Evolutionary conservation across 2,113 vertebrate species (phyloP), one percentile per base, ranked within the genome.

Genomic region (Prionailurus viverrinus): DNA sequence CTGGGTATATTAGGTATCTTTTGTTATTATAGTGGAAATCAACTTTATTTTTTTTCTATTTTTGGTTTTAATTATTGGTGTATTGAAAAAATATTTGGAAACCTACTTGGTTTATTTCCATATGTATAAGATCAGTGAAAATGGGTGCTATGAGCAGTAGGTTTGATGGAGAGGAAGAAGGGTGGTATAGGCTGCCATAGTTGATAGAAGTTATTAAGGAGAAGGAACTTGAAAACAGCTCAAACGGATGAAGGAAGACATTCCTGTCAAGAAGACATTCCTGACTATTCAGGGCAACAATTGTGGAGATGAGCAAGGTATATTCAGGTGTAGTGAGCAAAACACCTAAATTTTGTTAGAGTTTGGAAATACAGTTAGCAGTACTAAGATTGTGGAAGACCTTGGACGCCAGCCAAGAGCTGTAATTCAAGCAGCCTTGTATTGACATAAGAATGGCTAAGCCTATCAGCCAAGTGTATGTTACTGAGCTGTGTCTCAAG

Each of bases 31-130:
- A 71, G 66, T 29, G 87, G 87, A 93, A 91, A 12, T 73, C 29
- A 78, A 53, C 66, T 74, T 79, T 85, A 36, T 79, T 68, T 69
- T 51, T 89, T 90, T 65, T 58, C 3, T 89, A 39, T 73, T 89
- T 87, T 68, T 58, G 80, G 71, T 95, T 86, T 55, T n/a, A 94
- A 39, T 55, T 83, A 90, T 48, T 68, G 89, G 58, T 90, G 4
- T n/a, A 29, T 39, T 58, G 33, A 91, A 93, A 97, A 94, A 80
- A 16, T 84, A 80, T 85, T 89, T 96, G 15, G 82, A 92, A 33
- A 82, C 74, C 68, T 85, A 80, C 13, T 80, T 92, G 33, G 16
- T 81, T 76, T 93, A 61, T 83, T 94, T 97, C 7, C n/a, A 27
- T 16, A 27, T 76, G 11, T 90, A 39, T 82, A n/a, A 45, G 45